These are phyloP conservation scores for Anastatus disparis DNA, from an alignment of 1,140 invertebrate species.

Conservation along the genomic window DNA sequence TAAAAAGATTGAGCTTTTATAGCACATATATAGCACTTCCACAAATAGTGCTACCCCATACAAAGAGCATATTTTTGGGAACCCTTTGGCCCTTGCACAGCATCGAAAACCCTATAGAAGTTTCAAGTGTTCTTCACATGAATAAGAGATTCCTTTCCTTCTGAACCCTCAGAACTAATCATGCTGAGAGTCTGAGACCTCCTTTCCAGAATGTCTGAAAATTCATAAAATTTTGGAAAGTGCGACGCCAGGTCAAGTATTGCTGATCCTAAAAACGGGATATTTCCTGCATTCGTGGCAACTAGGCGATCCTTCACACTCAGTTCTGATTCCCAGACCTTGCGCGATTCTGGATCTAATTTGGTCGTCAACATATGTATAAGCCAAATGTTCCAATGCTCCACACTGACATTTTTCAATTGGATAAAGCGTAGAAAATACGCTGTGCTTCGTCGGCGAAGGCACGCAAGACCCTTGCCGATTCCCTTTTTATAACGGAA, in stretches of 20 bases:
- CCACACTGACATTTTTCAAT: constrained; percentile 5
- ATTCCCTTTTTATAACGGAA: not conserved
- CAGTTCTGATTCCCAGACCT: constrained; percentile 22
- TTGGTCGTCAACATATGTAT: not conserved
- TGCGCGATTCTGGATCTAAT: constrained; percentile 7
- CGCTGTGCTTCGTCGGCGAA: not conserved
- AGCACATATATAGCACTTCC: constrained; percentile 14
- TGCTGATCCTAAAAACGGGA: not conserved
- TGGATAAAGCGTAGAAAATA: not conserved
- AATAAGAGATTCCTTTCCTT: not conserved
- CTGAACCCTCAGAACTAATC: no score
- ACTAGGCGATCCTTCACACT: not conserved
- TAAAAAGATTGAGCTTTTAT: not conserved
- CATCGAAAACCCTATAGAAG: no score
- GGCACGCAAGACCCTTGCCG: not conserved
- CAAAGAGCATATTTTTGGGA: no score
- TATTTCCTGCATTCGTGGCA: no score
- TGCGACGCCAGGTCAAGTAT: not conserved
- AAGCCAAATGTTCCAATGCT: not conserved
- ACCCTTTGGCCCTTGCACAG: not conserved
- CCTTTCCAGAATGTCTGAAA: constrained; percentile 1
- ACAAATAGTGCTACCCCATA: not conserved
- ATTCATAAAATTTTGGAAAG: not conserved
- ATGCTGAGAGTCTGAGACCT: no score
- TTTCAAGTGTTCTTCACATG: not conserved